These are phyloP conservation scores for Griposia aprilina DNA, from an alignment of 2,888 invertebrate species.

Conservation along the genomic window DNA sequence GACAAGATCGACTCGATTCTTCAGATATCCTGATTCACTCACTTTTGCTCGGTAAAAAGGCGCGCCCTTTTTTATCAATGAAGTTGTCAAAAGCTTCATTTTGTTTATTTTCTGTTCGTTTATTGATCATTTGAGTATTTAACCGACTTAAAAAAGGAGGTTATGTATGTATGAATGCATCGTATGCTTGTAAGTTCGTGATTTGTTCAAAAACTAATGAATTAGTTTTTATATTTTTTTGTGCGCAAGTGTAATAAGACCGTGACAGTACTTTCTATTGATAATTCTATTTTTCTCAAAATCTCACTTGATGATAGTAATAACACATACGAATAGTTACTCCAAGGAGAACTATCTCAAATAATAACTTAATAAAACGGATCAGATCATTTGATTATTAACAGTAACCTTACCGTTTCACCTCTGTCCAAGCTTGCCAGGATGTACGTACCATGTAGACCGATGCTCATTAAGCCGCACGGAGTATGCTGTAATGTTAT, in stretches of 20 bases:
- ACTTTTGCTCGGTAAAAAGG: not conserved
- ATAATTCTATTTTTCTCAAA: not conserved
- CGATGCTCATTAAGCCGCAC: constrained; percentile 43
- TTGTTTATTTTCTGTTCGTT: not conserved
- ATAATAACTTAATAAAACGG: not conserved
- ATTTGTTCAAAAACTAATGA: not conserved
- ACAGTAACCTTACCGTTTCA: not conserved
- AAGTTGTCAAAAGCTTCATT: not conserved
- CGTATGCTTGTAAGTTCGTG: not conserved
- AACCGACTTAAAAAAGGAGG: not conserved
- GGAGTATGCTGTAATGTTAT: constrained; percentile 57
- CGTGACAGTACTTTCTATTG: not conserved
- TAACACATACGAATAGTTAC: not conserved
- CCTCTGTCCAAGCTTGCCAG: not conserved
- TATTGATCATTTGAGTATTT: not conserved
- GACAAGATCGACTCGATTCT: not conserved
- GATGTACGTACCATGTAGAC: not conserved
- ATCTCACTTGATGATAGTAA: not conserved
- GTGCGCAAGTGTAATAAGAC: not conserved
- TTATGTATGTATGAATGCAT: too few species aligned
- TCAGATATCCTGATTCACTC: not conserved
- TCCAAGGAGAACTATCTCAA: not conserved
- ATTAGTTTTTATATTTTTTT: not conserved
- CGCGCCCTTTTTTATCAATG: not conserved
- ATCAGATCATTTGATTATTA: not conserved